Base-by-base conservation (phyloP, 2,113 vertebrate species). In the Carassius carassius region DNA sequence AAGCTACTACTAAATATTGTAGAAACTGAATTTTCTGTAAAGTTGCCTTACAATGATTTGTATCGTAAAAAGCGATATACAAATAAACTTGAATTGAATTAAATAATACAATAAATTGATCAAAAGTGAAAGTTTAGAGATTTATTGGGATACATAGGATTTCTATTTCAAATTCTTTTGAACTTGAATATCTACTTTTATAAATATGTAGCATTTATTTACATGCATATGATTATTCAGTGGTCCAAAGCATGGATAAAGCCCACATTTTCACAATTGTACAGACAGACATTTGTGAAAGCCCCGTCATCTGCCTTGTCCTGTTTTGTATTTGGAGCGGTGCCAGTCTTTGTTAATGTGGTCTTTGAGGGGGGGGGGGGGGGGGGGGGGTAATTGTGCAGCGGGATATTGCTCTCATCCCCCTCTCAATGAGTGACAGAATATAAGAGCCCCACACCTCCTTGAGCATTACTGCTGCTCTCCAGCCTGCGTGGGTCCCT, bases 291-390 rank as follows among this genome's bases (percentile, higher is more conserved):
- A 60, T 84, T 70, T 84, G 82, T n/a, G 25, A 83, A 86, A 73
- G 7, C 56, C 54, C 80, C 79, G 58, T 72, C 72, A 3, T 49
- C 47, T 3, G 25, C 84, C 62, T 65, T 13, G 70, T 60, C 13
- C 44, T 70, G 63, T 62, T 83, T 81, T 81, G 76, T 56, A 62
- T 58, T 75, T 78, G 73, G 81, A 89, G 23, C 7, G 7, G 76
- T 73, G 73, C 86, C 83, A 89, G 69, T 41, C 76, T 89, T 87
- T 87, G 88, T 89, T 83, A 73, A 16, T 29, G 29, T 29, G 29
- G 29, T 29, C 12, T 32, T 72, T 72, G 32, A 56, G 13, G 80
- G 81, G 86, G 63, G 21, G 63, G 86, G 63, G 21, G 63, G n/a
- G 13, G 80, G 81, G 13, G 80, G 81, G 86, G 63, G 21, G 63